Percentiles rank a stretch among this genome's conserved stretches.
Conservation (phyloP, 2,888 invertebrate genomes). For the Oscheius sp. region DNA sequence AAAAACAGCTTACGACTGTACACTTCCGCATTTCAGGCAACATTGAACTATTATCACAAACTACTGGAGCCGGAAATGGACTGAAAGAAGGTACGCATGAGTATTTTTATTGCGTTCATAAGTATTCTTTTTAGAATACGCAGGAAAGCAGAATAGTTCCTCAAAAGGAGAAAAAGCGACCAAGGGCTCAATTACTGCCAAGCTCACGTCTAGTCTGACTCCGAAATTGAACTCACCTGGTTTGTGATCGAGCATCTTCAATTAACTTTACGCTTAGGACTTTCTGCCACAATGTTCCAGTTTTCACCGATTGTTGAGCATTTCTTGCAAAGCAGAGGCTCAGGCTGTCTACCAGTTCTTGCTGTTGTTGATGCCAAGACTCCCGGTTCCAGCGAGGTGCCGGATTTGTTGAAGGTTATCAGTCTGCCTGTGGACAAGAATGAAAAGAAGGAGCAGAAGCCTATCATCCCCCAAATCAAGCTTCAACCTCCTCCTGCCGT, state of each 20-base stretch:
- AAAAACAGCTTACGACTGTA: background rate
- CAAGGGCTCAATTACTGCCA: conserved; percentile 34
- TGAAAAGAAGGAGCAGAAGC: conserved; percentile 9
- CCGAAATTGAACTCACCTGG: conserved; percentile 32
- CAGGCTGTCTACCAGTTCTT: conserved; percentile 48
- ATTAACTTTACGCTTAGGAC: conserved; percentile 40
- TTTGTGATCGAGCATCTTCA: background rate
- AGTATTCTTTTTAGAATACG: conserved; percentile 9
- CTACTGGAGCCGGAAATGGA: background rate
- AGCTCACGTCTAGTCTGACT: conserved; percentile 25
- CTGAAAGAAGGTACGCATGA: conserved; percentile 16
- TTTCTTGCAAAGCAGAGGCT: conserved; percentile 57
- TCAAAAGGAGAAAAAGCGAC: conserved; percentile 35
- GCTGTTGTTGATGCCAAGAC: conserved; percentile 50
- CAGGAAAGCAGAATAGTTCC: conserved; percentile 27
- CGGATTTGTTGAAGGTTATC: conserved; percentile 46
- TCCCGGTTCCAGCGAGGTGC: conserved; percentile 41
- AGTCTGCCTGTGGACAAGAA: conserved; percentile 27
- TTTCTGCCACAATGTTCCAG: conserved; percentile 70
- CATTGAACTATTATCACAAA: conserved; percentile 29
- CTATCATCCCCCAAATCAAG: conserved; percentile 17
- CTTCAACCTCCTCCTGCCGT: conserved; percentile 31
- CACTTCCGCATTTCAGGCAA: conserved; percentile 11
- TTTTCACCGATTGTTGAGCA: conserved; percentile 73
- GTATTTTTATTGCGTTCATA: background rate